Percentiles rank a stretch among this genome's conserved stretches.
These are phyloP conservation scores for Dysidea cf. avara DNA, from an alignment of 37 sponge, comb jelly and placozoan genomes.

Conservation along the genomic window DNA sequence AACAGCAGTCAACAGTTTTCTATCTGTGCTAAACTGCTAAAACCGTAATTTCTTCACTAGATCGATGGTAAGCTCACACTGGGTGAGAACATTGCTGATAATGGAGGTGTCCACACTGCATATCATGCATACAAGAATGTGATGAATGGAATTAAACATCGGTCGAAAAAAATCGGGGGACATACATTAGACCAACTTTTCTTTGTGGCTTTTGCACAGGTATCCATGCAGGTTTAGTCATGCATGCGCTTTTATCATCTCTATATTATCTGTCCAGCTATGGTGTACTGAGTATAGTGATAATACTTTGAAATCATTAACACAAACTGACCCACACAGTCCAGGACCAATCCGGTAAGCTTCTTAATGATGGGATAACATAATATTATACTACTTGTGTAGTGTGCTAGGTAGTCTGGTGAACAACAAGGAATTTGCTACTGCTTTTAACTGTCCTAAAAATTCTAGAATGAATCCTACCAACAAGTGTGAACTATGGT, in stretches of 20 bases:
- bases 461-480: conserved; percentile 18
- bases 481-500: conserved; percentile 49
- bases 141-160: not conserved
- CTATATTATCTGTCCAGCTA: no score
- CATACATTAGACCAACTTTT: conserved; percentile 58
- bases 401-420: conserved; percentile 34
- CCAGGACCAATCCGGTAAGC: conserved; percentile 44
- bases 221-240: conserved; percentile 8
- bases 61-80: no score
- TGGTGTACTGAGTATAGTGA: conserved; percentile 56
- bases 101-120: no score
- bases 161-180: no score
- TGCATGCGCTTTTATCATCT: no score
- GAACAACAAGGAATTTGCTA: conserved; percentile 32
- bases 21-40: no score
- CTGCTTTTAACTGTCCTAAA: conserved; percentile 29
- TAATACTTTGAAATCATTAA: conserved; percentile 2
- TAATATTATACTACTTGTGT: no score
- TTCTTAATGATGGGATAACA: no score
- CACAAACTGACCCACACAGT: conserved; percentile 61
- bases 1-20: no score
- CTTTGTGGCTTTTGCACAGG: conserved; percentile 70
- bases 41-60: not conserved
- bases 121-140: conserved; percentile 30
- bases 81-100: no score